phyloP scores from a whole-genome alignment of 2,888 invertebrate species.

The Lepidocyrtinus sp. region DNA sequence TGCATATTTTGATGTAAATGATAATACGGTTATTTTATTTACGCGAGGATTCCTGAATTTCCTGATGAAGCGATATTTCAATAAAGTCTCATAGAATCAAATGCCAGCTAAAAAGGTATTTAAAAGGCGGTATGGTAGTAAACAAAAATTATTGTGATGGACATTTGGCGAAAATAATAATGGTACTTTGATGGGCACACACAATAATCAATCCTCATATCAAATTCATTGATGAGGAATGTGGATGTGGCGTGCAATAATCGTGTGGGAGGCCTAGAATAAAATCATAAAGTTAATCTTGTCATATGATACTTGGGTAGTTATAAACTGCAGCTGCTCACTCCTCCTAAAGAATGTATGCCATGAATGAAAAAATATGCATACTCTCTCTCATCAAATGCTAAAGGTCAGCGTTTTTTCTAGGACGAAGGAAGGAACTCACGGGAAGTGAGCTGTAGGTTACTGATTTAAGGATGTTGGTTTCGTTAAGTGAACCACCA shows the following conservation, averaged over 20 bases:
- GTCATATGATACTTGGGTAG: not conserved
- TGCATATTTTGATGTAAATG: not conserved
- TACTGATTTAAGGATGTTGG: too few species aligned
- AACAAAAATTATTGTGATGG: not conserved
- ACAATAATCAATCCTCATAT: not conserved
- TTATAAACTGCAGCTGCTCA: conserved; percentile 22
- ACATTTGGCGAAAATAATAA: not conserved
- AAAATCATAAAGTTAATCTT: not conserved
- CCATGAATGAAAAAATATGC: not conserved
- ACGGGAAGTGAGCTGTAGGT: too few species aligned
- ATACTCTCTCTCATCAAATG: conserved; percentile 11
- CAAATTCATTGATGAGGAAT: not conserved
- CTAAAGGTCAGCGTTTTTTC: conserved; percentile 37
- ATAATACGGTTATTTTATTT: too few species aligned
- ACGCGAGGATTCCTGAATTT: too few species aligned
- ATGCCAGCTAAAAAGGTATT: not conserved
- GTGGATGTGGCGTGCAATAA: not conserved
- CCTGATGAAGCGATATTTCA: not conserved
- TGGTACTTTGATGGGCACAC: not conserved
- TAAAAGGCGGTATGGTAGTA: not conserved
- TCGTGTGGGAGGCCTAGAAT: not conserved
- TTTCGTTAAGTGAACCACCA: too few species aligned
- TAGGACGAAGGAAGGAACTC: conserved; percentile 24
- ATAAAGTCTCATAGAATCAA: not conserved
- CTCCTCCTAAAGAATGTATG: not conserved